These are phyloP conservation scores for Phoebastria nigripes DNA, from an alignment of 2,797 vertebrate species.

Conservation along the genomic window DNA sequence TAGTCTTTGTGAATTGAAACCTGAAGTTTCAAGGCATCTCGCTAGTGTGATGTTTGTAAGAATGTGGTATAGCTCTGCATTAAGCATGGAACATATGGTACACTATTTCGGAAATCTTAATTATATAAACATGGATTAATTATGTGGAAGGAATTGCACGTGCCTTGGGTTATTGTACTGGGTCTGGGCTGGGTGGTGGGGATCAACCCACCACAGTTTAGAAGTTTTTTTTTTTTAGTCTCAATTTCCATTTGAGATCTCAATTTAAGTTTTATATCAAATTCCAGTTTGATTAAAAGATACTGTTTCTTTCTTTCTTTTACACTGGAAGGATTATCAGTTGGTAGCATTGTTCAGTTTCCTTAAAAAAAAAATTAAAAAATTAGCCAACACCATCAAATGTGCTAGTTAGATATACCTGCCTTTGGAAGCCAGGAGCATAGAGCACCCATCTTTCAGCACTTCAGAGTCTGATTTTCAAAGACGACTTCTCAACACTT, in stretches of 20 bases:
- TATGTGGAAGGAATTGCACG: neutral
- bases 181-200: neutral
- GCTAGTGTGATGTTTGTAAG: neutral
- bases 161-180: neutral
- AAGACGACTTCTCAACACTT: neutral
- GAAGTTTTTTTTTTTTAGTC: neutral
- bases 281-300: neutral
- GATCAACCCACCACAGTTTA: neutral
- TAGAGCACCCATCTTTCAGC: neutral
- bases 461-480: neutral
- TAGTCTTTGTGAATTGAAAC: neutral
- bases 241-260: neutral
- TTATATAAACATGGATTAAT: neutral
- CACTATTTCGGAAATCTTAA: neutral
- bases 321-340: neutral
- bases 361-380: neutral
- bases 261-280: neutral
- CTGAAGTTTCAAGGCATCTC: neutral
- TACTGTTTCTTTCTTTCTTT: neutral
- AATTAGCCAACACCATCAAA: neutral
- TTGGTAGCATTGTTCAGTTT: neutral
- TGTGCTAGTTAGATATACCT: neutral
- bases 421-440: neutral
- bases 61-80: neutral
- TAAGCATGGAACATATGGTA: neutral